Evolutionary conservation across 1,140 invertebrate species (phyloP), one percentile per base, ranked within the genome.

Genomic region (Globodera rostochiensis): DNA sequence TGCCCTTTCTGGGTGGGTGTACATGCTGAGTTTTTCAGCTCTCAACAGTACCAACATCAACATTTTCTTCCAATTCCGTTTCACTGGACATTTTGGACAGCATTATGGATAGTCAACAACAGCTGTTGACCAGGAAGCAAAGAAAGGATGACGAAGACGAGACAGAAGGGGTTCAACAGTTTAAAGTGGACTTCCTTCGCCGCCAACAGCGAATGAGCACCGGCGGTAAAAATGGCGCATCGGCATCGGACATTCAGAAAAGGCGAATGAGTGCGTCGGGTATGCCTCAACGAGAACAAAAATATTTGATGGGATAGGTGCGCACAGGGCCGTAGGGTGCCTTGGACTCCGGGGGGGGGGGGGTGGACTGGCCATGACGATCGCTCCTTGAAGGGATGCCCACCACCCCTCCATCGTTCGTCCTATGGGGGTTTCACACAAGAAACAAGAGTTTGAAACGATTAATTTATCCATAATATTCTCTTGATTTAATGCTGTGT

Each of bases 101-200:
- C n/a, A 82, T 82, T 53, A 36, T 82, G 79, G 74, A 74, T 7
- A 60, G 74, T 50, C 81, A 82, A 49, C 79, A 82, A 49, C 57
- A 73, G 49, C 25, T 83, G 25, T 36, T 82, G 36, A 47, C 77
- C 21, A 36, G 64, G 45, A 66, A 77, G 66, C 69, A 71, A 21
- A 36, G n/a, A 45, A 45, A 36, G 25, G 46, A 71, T 11, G 69
- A 45, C n/a, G 69, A 71, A 3, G 69, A 53, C 50, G 64, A 83
- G 15, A n/a, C 25, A 11, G 69, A 71, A n/a, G 69, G n/a, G 1
- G 69, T 25, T 6, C 8, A 71, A 19, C 69, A 71, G 69, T 19
- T 71, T n/a, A 47, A 71, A 47, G 1, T 45, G 21, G 69, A 71
- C 4, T 49, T 73, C 21, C 15, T 60, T 15, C 79, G 75, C 25